Base-by-base conservation (phyloP, 2,888 invertebrate genomes). In the Vesta saturnalis region DNA sequence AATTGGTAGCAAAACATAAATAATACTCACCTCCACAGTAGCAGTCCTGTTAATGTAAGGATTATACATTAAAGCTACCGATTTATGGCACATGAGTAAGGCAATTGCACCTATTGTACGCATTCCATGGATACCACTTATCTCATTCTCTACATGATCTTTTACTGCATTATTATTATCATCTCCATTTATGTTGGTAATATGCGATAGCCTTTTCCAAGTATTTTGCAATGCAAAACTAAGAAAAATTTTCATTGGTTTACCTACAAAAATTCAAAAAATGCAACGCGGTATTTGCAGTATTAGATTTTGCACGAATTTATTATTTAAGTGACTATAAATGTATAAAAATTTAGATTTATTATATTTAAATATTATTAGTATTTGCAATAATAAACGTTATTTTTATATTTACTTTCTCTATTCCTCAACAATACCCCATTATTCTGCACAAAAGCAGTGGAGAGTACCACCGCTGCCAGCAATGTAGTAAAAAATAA, bases 61-160 rank as follows among this genome's bases (percentile, higher is more conserved):
- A 72, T 84, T 87, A 73, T 87, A 89, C 3, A 88, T 85, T 81
- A 88, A 84, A 0, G 89, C 88, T 85, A 89, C 86, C 0, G 87
- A 86, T 79, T 89, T 89, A 73, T 89, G 89, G 0, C 87, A 87
- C 56, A 88, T 74, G 1, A 89, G 77, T 63, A 89, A 77, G 0
- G 86, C 87, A 0, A 89, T 73, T 0, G 89, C 88, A 71, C 87
- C 88, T 22, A 89, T 76, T 1, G 86, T 86, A 73, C 89, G 81
- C 55, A 86, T 85, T 0, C 88, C 88, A 73, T 89, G 87, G 0
- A 89, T 77, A 0, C 87, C 1, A 88, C 76, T 72, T 85, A 84
- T 70, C 77, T 82, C 69, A 6, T 30, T 22, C 30, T 46, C 52
- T 14, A 16, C n/a, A n/a, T n/a, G 10, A 3, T 55, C 19, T 21